These are phyloP conservation scores for Semicossyphus pulcher DNA, from an alignment of 2,113 vertebrate species.

Conservation along the genomic window DNA sequence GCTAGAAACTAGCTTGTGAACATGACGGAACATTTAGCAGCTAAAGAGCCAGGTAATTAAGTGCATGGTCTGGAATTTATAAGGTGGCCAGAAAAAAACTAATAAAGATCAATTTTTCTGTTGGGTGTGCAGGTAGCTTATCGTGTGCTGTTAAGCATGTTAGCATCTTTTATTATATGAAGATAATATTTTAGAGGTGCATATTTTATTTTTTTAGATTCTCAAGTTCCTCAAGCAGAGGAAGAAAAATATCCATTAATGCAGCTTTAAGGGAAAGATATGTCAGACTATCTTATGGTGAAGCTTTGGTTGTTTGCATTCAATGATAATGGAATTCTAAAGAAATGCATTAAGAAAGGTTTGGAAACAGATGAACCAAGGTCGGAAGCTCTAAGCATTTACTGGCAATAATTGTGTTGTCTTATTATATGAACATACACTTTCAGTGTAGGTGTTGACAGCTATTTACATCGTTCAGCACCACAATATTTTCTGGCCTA, in stretches of 20 bases:
- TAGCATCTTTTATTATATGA: background rate
- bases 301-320: background rate
- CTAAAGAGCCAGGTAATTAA: background rate
- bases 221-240: background rate
- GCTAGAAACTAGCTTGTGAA: background rate
- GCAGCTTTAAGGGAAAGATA: background rate
- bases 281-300: background rate
- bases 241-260: background rate
- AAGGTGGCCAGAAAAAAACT: background rate
- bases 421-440: background rate
- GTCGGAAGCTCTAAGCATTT: background rate
- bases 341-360: background rate
- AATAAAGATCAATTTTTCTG: background rate
- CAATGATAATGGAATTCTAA: background rate
- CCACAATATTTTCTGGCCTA: conserved; percentile 12
- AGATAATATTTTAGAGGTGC: background rate
- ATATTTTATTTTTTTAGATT: too few species aligned
- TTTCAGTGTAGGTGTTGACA: background rate
- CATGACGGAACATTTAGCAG: background rate
- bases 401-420: background rate
- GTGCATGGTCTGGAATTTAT: background rate
- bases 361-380: background rate
- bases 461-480: background rate
- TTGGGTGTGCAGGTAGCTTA: background rate
- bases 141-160: too few species aligned